These are phyloP conservation scores for Pseudochromis fuscus DNA, from an alignment of 2,797 vertebrate genomes.

Conservation along the genomic window DNA sequence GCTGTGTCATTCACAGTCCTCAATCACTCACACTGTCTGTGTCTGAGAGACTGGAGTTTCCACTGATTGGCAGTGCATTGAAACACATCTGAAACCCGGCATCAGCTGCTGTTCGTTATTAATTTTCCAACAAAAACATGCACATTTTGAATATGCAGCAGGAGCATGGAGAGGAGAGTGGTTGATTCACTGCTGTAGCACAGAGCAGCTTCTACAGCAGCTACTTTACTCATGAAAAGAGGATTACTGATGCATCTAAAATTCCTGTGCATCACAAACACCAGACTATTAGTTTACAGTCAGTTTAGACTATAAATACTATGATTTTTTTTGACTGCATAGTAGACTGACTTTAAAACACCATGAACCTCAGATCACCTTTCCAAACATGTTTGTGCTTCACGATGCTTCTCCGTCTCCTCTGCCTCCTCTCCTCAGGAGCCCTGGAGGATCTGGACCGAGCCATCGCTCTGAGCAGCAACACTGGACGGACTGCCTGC, in stretches of 20 bases:
- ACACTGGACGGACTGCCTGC: constrained; percentile 84
- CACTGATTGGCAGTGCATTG: constrained; percentile 9
- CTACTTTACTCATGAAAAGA: too few relatives aligned
- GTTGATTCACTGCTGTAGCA: too few relatives aligned
- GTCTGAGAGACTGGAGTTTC: constrained; percentile 4
- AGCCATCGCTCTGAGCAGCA: constrained; percentile 87
- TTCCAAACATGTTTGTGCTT: constrained; percentile 8
- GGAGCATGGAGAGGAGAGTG: background rate
- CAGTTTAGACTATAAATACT: too few relatives aligned
- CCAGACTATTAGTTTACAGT: too few relatives aligned
- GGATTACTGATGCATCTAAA: too few relatives aligned
- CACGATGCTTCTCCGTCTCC: constrained; percentile 18
- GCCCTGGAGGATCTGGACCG: constrained; percentile 90
- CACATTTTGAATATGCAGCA: background rate
- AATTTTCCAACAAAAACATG: background rate
- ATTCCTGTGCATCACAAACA: too few relatives aligned
- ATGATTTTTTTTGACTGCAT: too few relatives aligned
- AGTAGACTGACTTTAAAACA: background rate
- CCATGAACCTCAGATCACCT: background rate
- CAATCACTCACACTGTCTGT: background rate
- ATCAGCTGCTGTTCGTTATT: constrained; percentile 2
- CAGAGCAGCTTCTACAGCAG: too few relatives aligned
- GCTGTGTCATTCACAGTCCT: constrained; percentile 1
- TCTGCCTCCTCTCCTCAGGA: too few relatives aligned
- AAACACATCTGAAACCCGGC: constrained; percentile 3